Evolutionary conservation across 2,797 vertebrate species (phyloP).

Genomic region (Passerculus sandwichensis): DNA sequence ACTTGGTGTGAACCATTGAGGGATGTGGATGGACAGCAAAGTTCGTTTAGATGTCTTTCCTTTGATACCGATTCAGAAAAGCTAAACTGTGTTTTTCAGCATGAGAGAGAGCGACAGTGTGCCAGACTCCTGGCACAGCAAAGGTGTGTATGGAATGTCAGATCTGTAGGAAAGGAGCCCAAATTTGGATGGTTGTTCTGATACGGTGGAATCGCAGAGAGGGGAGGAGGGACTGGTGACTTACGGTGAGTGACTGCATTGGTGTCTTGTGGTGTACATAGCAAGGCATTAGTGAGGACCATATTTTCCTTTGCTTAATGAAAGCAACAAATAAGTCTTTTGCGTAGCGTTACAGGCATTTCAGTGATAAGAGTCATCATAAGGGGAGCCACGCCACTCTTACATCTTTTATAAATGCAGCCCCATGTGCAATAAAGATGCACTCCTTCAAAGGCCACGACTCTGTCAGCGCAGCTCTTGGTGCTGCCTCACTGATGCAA

Average conservation of each 20-base stretch:
- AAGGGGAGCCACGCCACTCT: neutral
- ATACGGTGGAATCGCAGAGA: neutral
- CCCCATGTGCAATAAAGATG: neutral
- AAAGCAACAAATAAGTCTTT: neutral
- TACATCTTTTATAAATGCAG: neutral
- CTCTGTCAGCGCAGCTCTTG: neutral
- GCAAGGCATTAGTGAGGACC: neutral
- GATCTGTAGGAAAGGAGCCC: neutral
- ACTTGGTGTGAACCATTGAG: neutral
- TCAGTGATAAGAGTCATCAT: neutral
- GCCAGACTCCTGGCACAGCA: neutral
- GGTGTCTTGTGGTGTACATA: neutral
- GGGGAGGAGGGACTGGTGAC: neutral
- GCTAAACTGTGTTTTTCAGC: neutral
- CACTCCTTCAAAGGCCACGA: rapidly evolving
- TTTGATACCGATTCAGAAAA: neutral
- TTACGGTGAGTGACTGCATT: neutral
- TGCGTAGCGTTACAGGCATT: neutral
- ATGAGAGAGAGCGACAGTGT: rapidly evolving
- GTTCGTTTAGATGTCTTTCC: neutral
- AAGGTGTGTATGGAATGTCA: neutral
- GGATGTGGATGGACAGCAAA: neutral
- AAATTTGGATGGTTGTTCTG: neutral
- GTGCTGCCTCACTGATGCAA: neutral
- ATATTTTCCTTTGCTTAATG: neutral